phyloP scores from a whole-genome alignment of 2,888 invertebrate species.

The Spilosoma lubricipeda region DNA sequence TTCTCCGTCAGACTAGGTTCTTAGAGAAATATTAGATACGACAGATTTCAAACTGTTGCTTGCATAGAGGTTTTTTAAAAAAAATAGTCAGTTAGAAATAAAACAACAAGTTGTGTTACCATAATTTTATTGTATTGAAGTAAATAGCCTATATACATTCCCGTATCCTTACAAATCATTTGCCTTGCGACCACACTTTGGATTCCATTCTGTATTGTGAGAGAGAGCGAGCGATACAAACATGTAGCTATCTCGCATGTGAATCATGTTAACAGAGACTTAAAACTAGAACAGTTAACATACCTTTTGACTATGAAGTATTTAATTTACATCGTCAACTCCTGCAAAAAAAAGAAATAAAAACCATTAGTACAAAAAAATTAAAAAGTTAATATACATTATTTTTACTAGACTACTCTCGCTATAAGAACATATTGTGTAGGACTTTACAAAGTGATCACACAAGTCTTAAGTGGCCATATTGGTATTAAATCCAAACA shows the following conservation, averaged over 20 bases:
- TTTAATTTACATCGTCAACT: slow-evolving; percentile 85
- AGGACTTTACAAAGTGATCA: no score
- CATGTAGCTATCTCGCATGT: slow-evolving; percentile 25
- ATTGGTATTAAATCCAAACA: no score
- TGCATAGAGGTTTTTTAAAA: background rate
- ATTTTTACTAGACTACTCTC: no score
- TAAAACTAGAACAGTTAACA: slow-evolving; percentile 67
- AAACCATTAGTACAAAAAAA: background rate
- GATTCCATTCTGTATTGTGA: slow-evolving; percentile 43
- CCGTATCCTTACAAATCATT: slow-evolving; percentile 48
- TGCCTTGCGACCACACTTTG: slow-evolving; percentile 42
- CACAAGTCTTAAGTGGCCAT: no score
- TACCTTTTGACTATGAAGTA: slow-evolving; percentile 61
- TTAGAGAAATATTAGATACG: no score
- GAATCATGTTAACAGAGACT: slow-evolving; percentile 58
- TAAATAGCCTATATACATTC: slow-evolving; percentile 74
- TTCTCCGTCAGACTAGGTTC: no score
- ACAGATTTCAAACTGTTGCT: no score
- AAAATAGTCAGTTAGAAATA: background rate
- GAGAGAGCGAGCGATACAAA: slow-evolving; percentile 31
- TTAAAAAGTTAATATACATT: background rate
- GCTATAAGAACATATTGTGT: background rate
- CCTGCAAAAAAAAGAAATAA: slow-evolving; percentile 67
- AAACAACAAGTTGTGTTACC: slow-evolving; percentile 36
- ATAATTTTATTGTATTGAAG: slow-evolving; percentile 65